These are phyloP conservation scores for Brienomyrus brachyistius DNA, from an alignment of 2,113 vertebrate species.

Conservation along the genomic window DNA sequence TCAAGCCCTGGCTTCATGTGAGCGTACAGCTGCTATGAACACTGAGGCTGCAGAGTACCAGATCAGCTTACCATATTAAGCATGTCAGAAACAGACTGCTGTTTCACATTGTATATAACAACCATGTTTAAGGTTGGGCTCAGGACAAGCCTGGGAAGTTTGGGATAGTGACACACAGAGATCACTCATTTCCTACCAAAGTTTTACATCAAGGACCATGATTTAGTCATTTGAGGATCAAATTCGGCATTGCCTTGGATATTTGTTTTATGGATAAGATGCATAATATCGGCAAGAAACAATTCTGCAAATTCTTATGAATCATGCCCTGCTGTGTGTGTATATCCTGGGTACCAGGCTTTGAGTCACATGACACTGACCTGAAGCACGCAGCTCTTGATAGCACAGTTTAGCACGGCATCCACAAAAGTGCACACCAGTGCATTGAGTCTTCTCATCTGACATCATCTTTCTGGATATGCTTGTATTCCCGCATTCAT, in stretches of 20 bases:
- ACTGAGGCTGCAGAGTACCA: not conserved
- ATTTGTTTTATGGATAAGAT: not conserved
- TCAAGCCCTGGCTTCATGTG: not conserved
- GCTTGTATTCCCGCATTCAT: not conserved
- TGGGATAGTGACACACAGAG: conserved; percentile 25
- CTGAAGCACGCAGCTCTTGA: not conserved
- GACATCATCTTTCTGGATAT: not conserved
- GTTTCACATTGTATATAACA: not conserved
- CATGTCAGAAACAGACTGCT: not conserved
- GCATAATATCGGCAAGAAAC: not conserved
- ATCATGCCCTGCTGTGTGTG: not conserved
- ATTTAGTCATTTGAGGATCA: conserved; percentile 49
- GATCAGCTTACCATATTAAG: not conserved
- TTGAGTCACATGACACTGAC: not conserved
- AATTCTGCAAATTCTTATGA: not conserved
- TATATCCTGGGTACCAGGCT: not conserved
- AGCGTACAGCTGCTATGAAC: not conserved
- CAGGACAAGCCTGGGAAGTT: conserved; percentile 15
- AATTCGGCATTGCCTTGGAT: not conserved
- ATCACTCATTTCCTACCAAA: conserved; percentile 41
- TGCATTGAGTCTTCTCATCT: not conserved
- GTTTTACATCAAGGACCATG: conserved; percentile 30
- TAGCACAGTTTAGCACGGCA: not conserved
- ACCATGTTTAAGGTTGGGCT: conserved; percentile 8
- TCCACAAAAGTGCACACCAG: not conserved